A percentile compares a stretch with the other conserved stretches of the same genome.
These are phyloP conservation scores for Anoplolepis gracilipes DNA, from an alignment of 1,140 invertebrate species.

Conservation along the genomic window DNA sequence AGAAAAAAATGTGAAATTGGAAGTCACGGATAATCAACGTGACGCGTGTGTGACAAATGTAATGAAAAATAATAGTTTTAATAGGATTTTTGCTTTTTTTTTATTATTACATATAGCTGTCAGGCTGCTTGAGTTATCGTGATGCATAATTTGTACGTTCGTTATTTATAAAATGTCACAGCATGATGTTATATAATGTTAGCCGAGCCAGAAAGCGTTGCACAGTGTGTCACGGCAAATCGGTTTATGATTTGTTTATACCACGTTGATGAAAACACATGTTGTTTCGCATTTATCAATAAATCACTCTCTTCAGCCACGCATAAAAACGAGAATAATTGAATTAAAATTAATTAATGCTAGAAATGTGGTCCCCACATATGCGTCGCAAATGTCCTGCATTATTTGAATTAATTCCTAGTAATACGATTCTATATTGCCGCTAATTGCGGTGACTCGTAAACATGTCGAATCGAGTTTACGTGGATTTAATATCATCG, in stretches of 20 bases:
- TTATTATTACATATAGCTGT: background rate
- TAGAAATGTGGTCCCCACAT: slow-evolving; percentile 40
- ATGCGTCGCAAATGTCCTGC: slow-evolving; percentile 1
- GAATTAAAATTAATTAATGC: slow-evolving; percentile 57
- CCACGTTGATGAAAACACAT: slow-evolving; percentile 40
- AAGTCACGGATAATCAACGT: background rate
- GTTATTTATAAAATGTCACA: slow-evolving; percentile 50
- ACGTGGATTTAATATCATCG: slow-evolving; percentile 27
- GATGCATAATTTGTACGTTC: slow-evolving; percentile 39
- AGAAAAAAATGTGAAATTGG: background rate
- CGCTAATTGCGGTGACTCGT: slow-evolving; percentile 54
- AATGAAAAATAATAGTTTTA: slow-evolving; percentile 21
- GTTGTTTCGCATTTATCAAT: slow-evolving; percentile 49
- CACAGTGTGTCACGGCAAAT: slow-evolving; percentile 39
- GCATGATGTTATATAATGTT: slow-evolving; percentile 42
- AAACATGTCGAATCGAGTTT: slow-evolving; percentile 45
- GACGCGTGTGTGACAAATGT: background rate
- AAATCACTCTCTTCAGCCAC: slow-evolving; percentile 30
- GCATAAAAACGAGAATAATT: slow-evolving; percentile 51
- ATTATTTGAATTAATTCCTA: slow-evolving; percentile 54
- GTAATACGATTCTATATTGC: slow-evolving; percentile 43
- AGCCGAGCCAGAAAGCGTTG: slow-evolving; percentile 33
- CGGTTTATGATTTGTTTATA: slow-evolving; percentile 60
- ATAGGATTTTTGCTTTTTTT: background rate
- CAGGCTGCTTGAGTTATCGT: slow-evolving; percentile 28